Evolutionary conservation across 2,888 invertebrate genomes (phyloP).

Genomic region (Xestia c-nigrum): DNA sequence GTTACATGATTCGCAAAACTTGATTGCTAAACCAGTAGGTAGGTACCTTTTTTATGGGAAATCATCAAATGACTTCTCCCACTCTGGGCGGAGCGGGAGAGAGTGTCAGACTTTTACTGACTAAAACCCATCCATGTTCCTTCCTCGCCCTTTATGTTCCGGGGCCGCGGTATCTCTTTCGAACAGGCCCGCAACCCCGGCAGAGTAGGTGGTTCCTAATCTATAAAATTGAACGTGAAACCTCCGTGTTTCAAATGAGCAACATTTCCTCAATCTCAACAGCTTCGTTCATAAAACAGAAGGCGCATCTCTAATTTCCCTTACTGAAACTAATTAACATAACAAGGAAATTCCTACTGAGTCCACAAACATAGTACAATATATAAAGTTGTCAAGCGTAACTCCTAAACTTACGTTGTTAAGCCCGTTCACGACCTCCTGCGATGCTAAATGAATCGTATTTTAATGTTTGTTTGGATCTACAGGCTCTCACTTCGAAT

Average conservation of each 20-base stretch:
- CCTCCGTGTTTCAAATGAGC: conserved; percentile 19
- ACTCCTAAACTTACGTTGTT: conserved; percentile 63
- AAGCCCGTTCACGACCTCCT: not conserved
- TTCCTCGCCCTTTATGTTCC: too few species aligned
- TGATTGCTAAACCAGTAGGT: not conserved
- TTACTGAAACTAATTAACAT: conserved; percentile 65
- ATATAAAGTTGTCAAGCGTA: conserved; percentile 60
- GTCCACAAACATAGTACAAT: conserved; percentile 50
- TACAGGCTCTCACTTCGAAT: too few species aligned
- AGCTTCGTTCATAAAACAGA: conserved; percentile 42
- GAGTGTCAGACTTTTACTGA: too few species aligned
- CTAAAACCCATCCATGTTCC: too few species aligned
- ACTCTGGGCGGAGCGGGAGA: too few species aligned
- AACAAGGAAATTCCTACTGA: conserved; percentile 58
- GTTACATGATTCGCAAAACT: not conserved
- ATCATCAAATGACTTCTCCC: too few species aligned
- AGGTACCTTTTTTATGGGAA: too few species aligned
- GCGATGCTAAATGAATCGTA: too few species aligned
- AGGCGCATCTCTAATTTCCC: conserved; percentile 52
- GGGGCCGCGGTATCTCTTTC: too few species aligned
- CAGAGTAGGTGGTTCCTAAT: too few species aligned
- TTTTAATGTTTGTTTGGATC: too few species aligned
- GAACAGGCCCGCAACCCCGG: too few species aligned
- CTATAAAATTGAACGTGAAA: not conserved
- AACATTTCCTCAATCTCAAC: conserved; percentile 23